Base-by-base conservation (phyloP, 2,113 vertebrate species). In the Hippocampus zosterae region DNA sequence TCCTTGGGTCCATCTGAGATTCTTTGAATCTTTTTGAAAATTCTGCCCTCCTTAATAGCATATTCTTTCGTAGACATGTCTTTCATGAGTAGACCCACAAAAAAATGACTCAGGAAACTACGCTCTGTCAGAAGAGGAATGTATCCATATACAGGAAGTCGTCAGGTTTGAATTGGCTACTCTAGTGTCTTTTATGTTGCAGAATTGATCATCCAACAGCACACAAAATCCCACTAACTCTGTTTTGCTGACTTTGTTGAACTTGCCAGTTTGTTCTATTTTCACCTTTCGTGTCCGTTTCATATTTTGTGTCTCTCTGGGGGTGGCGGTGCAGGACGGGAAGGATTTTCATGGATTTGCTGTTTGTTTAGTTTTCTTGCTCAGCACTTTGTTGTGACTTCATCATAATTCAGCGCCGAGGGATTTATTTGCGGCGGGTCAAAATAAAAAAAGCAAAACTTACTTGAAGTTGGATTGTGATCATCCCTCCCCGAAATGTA, bases 221-320 rank as follows among this genome's bases (percentile, higher is more conserved):
- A 9, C 53, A 56, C 53, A n/a, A 21, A 8, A 10, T 55, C 12
- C 3, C n/a, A 23, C 1, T 25, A 56, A 25, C n/a, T 56, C 53
- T 27, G 12, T 29, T 57, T 27, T 27, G 11, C 25, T 57, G 29
- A 57, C 55, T 15, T 57, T 29, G 55, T 57, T 57, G 27, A 57
- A 57, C 12, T 29, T 57, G 6, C 25, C 57, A 46, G 27, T 16
- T 46, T 25, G 21, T 44, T 65, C 2, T 6, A 16, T 65, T 27
- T 48, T 65, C 41, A 65, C 41, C 40, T 65, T 65, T 46, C 48
- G 41, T 65, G 23, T 65, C 63, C 4, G 15, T 46, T 46, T 65
- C 13, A 15, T 46, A 46, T 65, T 65, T 46, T n/a, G 46, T 27
- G 1, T 60, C 27, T 29, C 57, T 60, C 33, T 37, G 5, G 33